Conservation (phyloP, 2,113 vertebrate species). For the Sphaerodactylus townsendi region DNA sequence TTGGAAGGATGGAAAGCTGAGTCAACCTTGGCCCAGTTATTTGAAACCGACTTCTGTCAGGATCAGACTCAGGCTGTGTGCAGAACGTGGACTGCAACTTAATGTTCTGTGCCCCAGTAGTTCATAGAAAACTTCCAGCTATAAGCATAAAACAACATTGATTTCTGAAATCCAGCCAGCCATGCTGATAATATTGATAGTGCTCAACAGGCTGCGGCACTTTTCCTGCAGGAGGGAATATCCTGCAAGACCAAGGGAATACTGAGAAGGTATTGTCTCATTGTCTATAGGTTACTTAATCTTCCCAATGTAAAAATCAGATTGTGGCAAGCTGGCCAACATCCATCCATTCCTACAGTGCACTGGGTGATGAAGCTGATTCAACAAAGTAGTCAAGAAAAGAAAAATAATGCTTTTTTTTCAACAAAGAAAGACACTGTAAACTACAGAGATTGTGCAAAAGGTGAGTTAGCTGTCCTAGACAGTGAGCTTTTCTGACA, state of each 20-base stretch:
- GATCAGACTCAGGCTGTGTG: too few species aligned
- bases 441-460: background rate
- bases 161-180: constrained; percentile 23
- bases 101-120: too few species aligned
- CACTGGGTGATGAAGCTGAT: constrained; percentile 36
- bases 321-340: constrained; percentile 23
- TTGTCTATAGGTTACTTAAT: constrained; percentile 36
- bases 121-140: constrained; percentile 26
- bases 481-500: constrained; percentile 5
- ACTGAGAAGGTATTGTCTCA: background rate
- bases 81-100: too few species aligned
- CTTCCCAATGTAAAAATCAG: background rate
- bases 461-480: background rate
- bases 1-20: too few species aligned
- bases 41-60: too few species aligned
- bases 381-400: constrained; percentile 18
- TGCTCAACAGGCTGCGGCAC: background rate
- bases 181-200: background rate
- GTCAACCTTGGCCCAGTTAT: too few species aligned
- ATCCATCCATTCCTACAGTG: constrained; percentile 46
- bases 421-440: constrained; percentile 9
- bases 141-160: background rate
- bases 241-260: constrained; percentile 33
- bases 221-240: background rate
- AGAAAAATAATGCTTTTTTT: too few species aligned